Evolutionary conservation across 2,888 invertebrate genomes (phyloP), one percentile per base, ranked within the genome.

Genomic region (Adelognathus sp.): DNA sequence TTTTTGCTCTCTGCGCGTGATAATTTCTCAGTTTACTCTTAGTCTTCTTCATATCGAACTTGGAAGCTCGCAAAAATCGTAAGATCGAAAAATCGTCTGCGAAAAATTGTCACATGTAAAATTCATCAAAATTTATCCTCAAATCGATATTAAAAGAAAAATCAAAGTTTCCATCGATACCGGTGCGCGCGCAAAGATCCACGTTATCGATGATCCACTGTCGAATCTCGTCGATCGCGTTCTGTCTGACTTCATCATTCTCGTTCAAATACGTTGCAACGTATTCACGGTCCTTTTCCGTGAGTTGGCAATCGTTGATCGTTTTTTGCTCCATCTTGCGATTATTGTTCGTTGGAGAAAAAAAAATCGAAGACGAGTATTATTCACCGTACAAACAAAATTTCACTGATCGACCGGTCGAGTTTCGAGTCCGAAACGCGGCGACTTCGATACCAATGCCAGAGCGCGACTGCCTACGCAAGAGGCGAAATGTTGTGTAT

Each of bases 51-150:
- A 93, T 73, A 84, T 94, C 92, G 85, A 93, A 95, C 88, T 95
- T 95, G 84, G 94, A 94, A 29, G 93, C 93, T 52, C 94, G 92
- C 60, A 95, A 85, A 87, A 95, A 95, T 18, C 93, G 91, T 18
- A 93, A 81, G 66, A 95, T 92, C 54, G 92, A 92, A 76, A 92
- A 91, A 33, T 92, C 92, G 80, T 94, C 93, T 84, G 88, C 36
- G 66, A 14, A 2, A 46, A 29, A 29, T 52, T 46, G 0, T 11
- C 21, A 5, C 21, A n/a, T 11, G 9, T 11, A 11, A 31, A 41
- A 29, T 24, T 27, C 27, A 11, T 4, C n/a, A n/a, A n/a, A 27
- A 44, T 18, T 1, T 3, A 6, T 18, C 16, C 0, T 18, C 21
- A 1, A 67, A 24, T 3, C 27, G 14, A 36, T n/a, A 27, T 27